phyloP scores from a whole-genome alignment of 1,140 invertebrate species.

The Trichogramma pretiosum region DNA sequence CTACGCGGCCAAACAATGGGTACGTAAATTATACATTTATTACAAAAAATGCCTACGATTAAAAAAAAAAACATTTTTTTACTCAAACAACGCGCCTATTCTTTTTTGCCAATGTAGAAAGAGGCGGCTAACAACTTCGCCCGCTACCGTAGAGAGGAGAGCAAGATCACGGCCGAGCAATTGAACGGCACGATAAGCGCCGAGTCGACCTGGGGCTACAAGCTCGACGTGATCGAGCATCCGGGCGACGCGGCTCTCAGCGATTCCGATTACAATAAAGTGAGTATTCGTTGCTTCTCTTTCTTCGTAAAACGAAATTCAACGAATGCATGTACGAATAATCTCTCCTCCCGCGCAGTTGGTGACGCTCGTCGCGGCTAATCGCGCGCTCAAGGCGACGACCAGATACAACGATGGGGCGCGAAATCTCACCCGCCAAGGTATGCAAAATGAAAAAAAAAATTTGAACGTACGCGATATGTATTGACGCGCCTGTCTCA shows the following conservation, averaged over 20 bases:
- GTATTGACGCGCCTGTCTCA: background rate
- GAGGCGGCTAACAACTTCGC: conserved; percentile 22
- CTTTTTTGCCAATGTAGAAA: too few relatives aligned
- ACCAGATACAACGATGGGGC: conserved; percentile 7
- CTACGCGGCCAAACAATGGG: conserved; percentile 25
- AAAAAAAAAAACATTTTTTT: too few relatives aligned
- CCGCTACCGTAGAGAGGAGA: conserved; percentile 21
- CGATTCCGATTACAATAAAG: conserved; percentile 45
- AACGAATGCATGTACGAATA: too few relatives aligned
- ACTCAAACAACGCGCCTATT: too few relatives aligned
- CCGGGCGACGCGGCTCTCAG: conserved; percentile 49
- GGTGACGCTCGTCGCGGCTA: conserved; percentile 60
- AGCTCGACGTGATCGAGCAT: conserved; percentile 35
- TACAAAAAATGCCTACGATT: too few relatives aligned
- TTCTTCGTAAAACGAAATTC: too few relatives aligned
- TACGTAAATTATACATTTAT: conserved; percentile 16
- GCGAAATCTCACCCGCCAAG: conserved; percentile 21
- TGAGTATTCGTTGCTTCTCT: too few relatives aligned
- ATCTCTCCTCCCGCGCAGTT: too few relatives aligned
- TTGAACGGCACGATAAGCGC: conserved; percentile 6
- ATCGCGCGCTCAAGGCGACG: conserved; percentile 39
- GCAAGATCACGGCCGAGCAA: conserved; percentile 10
- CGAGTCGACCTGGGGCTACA: conserved; percentile 19
- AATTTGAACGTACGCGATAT: too few relatives aligned
- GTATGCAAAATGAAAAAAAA: too few relatives aligned